Base-by-base conservation (phyloP, 92 coral and sea anemone genomes). In the Epizoanthus scotinus region DNA sequence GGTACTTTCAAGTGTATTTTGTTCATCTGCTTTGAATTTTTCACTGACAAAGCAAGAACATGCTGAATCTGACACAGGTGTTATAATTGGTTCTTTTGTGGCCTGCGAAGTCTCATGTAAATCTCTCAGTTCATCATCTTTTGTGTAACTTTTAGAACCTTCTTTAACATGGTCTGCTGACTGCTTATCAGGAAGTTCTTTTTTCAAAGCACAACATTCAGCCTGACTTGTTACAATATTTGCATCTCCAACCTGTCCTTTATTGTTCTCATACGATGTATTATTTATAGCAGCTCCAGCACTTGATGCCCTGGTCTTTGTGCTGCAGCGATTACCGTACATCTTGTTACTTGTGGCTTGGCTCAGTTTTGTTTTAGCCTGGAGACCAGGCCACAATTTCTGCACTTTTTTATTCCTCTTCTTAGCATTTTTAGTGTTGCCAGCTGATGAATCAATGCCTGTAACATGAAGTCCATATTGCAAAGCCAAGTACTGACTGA, bases 391-490 rank as follows among this genome's bases (percentile, higher is more conserved):
- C 94, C 94, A 90, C 25, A 71, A 77, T 83, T 83, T 92, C 38
- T 90, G 66, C 20, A 91, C 83, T 58, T 84, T 92, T n/a, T 49
- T 83, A 77, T 88, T 92, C 52, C 97, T 72, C 69, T 86, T 92
- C 18, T 62, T 82, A 25, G 97, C 97, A 92, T 83, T 92, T 57
- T 87, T 78, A 26, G 97, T 92, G 82, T 92, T 92, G 42, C 86
- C 50, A 31, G 77, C 83, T 21, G 87, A 81, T 19, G 94, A 92
- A 65, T 92, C 97, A 65, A 92, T 85, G 65, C 97, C 97, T 13
- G 81, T 65, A 6, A 92, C 97, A 63, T 66, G 78, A 0, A 92
- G 67, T 73, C 87, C 87, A 87, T 92, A 84, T 9, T 91, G 91
- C 57, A 87, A 27, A 20, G 97, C 86, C 74, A 92, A 82, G 58